Conservation (phyloP, 2,113 vertebrate genomes). For the Petrocephalus zakoni region DNA sequence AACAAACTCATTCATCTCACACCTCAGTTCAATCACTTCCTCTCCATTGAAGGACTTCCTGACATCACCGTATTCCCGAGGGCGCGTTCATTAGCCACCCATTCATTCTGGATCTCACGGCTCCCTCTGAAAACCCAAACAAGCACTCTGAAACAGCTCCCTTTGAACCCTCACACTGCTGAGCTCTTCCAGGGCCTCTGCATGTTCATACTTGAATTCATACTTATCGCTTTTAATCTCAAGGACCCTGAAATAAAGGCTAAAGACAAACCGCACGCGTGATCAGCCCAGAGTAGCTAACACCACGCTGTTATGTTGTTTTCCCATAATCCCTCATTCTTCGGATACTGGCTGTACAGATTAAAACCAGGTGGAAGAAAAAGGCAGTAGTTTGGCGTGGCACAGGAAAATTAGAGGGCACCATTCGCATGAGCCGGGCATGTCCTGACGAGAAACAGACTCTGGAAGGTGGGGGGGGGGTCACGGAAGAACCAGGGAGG, state of each 20-base stretch:
- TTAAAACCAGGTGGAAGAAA: background rate
- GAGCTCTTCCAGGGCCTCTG: background rate
- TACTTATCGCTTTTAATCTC: background rate
- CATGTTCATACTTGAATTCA: background rate
- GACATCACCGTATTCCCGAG: background rate
- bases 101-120: background rate
- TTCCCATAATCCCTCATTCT: background rate
- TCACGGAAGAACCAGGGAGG: background rate
- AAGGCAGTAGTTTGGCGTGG: background rate
- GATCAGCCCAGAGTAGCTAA: background rate
- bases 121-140: background rate
- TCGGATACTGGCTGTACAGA: constrained; percentile 23
- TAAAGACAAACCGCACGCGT: background rate
- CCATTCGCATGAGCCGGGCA: background rate
- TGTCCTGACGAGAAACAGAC: constrained; percentile 25
- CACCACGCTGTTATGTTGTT: background rate
- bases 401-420: background rate
- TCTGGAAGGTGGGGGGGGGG: background rate
- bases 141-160: background rate
- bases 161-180: background rate
- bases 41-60: background rate
- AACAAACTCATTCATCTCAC: background rate
- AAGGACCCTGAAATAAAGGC: background rate
- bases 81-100: background rate
- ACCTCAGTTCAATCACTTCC: background rate